Evolutionary conservation across 2,113 vertebrate species (phyloP).

Genomic region (Oceanites oceanicus): DNA sequence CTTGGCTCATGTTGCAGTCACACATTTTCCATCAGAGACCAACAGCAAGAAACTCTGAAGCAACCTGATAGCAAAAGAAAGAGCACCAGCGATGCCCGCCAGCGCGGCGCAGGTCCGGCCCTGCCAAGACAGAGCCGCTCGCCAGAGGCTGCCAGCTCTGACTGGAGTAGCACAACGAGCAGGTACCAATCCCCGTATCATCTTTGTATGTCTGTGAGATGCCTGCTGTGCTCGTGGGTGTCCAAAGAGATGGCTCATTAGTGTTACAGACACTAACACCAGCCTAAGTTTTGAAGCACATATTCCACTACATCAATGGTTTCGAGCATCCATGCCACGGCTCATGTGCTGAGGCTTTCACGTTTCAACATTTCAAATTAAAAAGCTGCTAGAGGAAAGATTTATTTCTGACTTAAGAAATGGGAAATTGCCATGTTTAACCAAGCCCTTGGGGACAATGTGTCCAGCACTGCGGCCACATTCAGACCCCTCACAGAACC

Average conservation of each 20-base stretch:
- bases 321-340: fast-evolving
- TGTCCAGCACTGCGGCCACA: neutral
- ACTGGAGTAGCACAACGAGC: fast-evolving
- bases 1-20: neutral
- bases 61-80: neutral
- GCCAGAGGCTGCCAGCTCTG: neutral
- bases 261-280: neutral
- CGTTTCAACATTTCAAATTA: neutral
- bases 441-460: neutral
- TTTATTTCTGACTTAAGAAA: neutral
- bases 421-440: neutral
- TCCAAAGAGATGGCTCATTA: too few relatives aligned
- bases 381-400: neutral
- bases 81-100: fast-evolving
- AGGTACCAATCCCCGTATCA: neutral
- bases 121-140: neutral
- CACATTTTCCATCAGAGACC: neutral
- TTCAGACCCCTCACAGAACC: neutral
- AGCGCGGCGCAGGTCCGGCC: fast-evolving
- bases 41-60: neutral
- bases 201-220: fast-evolving
- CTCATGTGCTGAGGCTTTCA: neutral
- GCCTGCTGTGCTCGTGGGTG: fast-evolving
- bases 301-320: neutral
- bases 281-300: fast-evolving